Evolutionary conservation across 2,888 invertebrate genomes (phyloP).

Genomic region (Rotaria socialis): DNA sequence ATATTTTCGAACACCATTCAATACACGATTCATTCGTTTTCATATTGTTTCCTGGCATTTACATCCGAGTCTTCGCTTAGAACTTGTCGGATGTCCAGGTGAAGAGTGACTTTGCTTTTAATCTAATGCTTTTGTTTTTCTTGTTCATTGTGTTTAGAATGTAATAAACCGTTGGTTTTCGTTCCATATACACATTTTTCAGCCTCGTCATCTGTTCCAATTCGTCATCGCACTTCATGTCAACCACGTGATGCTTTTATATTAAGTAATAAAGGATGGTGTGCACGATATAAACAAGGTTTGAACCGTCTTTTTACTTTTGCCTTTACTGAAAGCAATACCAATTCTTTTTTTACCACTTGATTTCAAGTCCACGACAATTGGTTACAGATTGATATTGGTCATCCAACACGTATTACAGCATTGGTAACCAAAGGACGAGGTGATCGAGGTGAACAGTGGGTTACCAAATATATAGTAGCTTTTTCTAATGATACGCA

Average conservation of each 20-base stretch:
- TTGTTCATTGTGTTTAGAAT: constrained; percentile 54
- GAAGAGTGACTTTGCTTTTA: background rate
- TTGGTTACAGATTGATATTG: constrained; percentile 63
- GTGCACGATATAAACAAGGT: constrained; percentile 61
- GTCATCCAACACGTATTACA: constrained; percentile 62
- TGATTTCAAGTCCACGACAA: constrained; percentile 51
- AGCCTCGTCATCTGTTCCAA: constrained; percentile 59
- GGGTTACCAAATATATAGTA: constrained; percentile 62
- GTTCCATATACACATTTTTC: constrained; percentile 60
- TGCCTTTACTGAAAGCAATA: background rate
- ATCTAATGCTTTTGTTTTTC: background rate
- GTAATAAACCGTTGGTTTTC: constrained; percentile 61
- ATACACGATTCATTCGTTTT: constrained; percentile 61
- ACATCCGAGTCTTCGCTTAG: constrained; percentile 63
- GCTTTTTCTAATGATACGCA: constrained; percentile 62
- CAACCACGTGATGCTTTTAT: constrained; percentile 62
- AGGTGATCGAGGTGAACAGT: constrained; percentile 61
- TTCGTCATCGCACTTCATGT: constrained; percentile 55
- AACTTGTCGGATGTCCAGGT: constrained; percentile 63
- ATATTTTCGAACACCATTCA: constrained; percentile 61
- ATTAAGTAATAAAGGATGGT: constrained; percentile 62
- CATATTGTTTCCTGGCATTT: constrained; percentile 62
- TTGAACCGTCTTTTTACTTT: constrained; percentile 47
- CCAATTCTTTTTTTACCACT: background rate
- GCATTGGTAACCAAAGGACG: constrained; percentile 62